Conservation (phyloP, 2,888 invertebrate species). For the Acleris holmiana region DNA sequence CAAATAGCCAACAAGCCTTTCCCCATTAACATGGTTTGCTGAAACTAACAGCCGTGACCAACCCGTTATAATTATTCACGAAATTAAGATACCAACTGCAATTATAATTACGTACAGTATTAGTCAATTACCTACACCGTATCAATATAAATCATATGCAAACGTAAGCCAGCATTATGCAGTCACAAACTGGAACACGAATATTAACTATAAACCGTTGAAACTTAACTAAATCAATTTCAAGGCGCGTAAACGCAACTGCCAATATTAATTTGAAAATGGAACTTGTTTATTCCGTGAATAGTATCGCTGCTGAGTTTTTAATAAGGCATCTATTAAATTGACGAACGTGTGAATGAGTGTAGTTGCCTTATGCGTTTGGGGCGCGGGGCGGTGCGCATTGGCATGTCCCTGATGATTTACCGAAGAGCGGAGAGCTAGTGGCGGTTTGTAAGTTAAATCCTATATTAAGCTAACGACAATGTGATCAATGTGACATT, state of each 20-base stretch:
- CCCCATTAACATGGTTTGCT: background rate
- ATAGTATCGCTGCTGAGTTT: slow-evolving; percentile 57
- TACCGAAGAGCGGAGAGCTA: slow-evolving; percentile 51
- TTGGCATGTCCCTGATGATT: slow-evolving; percentile 78
- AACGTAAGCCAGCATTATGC: slow-evolving; percentile 61
- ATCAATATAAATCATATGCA: slow-evolving; percentile 64
- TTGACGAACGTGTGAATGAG: slow-evolving; percentile 84
- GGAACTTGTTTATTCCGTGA: slow-evolving; percentile 52
- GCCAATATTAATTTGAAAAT: slow-evolving; percentile 66
- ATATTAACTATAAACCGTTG: slow-evolving; percentile 41
- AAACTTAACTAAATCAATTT: slow-evolving; percentile 54
- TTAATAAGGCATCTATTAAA: slow-evolving; percentile 80
- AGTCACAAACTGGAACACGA: slow-evolving; percentile 66
- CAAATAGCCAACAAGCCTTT: background rate
- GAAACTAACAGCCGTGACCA: slow-evolving; percentile 7
- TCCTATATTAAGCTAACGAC: slow-evolving; percentile 27
- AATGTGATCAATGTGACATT: slow-evolving; percentile 34
- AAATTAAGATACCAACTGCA: slow-evolving; percentile 34
- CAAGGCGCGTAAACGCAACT: slow-evolving; percentile 62
- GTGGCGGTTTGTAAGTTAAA: slow-evolving; percentile 32
- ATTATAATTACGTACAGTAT: slow-evolving; percentile 52
- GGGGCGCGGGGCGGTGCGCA: slow-evolving; percentile 58
- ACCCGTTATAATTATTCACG: slow-evolving; percentile 23
- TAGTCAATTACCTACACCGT: slow-evolving; percentile 61
- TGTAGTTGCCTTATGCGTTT: slow-evolving; percentile 78